A percentile compares a stretch with the other conserved stretches of the same genome.
phyloP scores from a whole-genome alignment of 2,797 vertebrate species.

The Notolabrus celidotus region DNA sequence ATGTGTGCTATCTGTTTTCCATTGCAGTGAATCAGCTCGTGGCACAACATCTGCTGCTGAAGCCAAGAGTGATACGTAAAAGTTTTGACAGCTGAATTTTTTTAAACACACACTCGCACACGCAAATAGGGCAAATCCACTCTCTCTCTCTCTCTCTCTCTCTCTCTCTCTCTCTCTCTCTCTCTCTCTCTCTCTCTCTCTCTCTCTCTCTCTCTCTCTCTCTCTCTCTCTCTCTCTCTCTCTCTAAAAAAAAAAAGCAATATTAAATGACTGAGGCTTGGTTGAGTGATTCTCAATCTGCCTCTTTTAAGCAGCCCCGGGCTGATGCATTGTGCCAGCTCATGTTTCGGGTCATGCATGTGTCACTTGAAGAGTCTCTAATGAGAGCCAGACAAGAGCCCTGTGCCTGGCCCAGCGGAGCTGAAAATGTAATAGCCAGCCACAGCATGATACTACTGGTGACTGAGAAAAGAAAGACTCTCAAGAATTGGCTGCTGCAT shows the following conservation, averaged over 20 bases:
- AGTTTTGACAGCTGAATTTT: conserved; percentile 59
- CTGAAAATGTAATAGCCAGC: conserved; percentile 47
- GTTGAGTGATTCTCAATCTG: conserved; percentile 64
- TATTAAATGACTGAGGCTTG: conserved; percentile 57
- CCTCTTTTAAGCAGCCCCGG: conserved; percentile 60
- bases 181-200: background rate
- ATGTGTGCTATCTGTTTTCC: conserved; percentile 19
- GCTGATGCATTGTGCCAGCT: conserved; percentile 67
- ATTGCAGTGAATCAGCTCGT: conserved; percentile 30
- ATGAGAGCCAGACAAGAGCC: conserved; percentile 72
- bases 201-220: background rate
- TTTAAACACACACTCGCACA: conserved; percentile 43
- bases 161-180: background rate
- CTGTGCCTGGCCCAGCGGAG: conserved; percentile 47
- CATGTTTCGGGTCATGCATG: conserved; percentile 74
- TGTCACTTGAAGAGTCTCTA: conserved; percentile 74
- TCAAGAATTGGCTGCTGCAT: conserved; percentile 16
- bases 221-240: background rate
- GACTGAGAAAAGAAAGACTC: conserved; percentile 17
- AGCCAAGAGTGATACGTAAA: conserved; percentile 49
- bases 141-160: background rate
- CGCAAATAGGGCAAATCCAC: conserved; percentile 36
- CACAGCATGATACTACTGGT: conserved; percentile 27
- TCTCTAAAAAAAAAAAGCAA: conserved; percentile 27
- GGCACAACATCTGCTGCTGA: conserved; percentile 37